These are phyloP conservation scores for Mythimna ferrago DNA, from an alignment of 2,888 invertebrate species.

Conservation along the genomic window DNA sequence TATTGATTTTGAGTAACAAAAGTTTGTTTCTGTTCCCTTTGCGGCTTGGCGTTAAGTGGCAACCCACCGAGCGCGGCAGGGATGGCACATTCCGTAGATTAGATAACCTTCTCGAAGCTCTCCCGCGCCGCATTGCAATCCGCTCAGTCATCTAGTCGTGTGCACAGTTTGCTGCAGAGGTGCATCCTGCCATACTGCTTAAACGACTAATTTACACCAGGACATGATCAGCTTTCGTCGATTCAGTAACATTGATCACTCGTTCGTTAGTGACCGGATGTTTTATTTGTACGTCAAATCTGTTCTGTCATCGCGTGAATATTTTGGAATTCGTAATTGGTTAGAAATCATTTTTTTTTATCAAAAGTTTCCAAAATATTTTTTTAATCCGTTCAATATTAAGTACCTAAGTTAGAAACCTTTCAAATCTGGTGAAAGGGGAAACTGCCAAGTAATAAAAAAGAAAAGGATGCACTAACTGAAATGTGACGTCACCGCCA, in stretches of 20 bases:
- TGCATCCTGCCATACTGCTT: constrained; percentile 66
- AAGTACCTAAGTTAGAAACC: too few relatives aligned
- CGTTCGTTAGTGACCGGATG: constrained; percentile 53
- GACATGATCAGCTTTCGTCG: constrained; percentile 51
- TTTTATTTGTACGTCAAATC: constrained; percentile 37
- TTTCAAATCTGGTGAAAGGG: too few relatives aligned
- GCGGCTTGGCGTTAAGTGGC: constrained; percentile 85
- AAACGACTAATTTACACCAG: constrained; percentile 51
- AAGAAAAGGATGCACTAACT: too few relatives aligned
- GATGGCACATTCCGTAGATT: constrained; percentile 88
- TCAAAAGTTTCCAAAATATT: too few relatives aligned
- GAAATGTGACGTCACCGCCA: too few relatives aligned
- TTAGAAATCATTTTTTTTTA: too few relatives aligned
- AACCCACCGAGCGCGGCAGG: constrained; percentile 78
- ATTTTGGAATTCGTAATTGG: constrained; percentile 12
- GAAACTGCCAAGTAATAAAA: too few relatives aligned
- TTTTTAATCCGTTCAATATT: too few relatives aligned
- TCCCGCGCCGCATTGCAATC: constrained; percentile 80
- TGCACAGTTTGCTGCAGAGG: constrained; percentile 56
- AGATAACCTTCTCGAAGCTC: constrained; percentile 76
- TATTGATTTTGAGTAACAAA: constrained; percentile 85
- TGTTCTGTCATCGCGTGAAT: constrained; percentile 20
- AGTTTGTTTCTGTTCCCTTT: constrained; percentile 77
- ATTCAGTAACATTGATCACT: constrained; percentile 43
- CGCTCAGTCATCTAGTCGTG: constrained; percentile 77